A percentile compares a stretch with the other conserved stretches of the same genome.
These are phyloP conservation scores for Sturnira hondurensis DNA, from an alignment of 2,113 vertebrate species.

Conservation along the genomic window DNA sequence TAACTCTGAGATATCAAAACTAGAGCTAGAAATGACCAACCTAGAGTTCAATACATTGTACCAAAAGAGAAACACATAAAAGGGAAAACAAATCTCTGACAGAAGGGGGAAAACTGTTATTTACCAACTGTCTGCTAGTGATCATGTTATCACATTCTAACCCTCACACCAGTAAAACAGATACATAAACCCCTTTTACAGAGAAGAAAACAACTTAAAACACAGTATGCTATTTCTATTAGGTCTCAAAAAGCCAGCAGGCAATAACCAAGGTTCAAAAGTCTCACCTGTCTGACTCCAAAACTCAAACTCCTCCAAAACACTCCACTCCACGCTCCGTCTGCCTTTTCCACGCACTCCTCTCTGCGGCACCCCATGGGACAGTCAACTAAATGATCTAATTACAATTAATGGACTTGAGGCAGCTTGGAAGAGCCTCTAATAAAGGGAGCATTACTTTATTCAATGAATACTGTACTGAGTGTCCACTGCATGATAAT, in stretches of 20 bases:
- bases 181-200: neutral
- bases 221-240: neutral
- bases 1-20: slow-evolving; percentile 13
- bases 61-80: slow-evolving; percentile 9
- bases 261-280: slow-evolving; percentile 12
- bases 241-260: neutral
- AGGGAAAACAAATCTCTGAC: neutral
- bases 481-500: neutral
- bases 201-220: slow-evolving; percentile 10
- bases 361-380: neutral
- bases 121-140: neutral
- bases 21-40: slow-evolving; percentile 1
- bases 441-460: neutral
- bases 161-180: neutral
- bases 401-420: neutral
- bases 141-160: slow-evolving; percentile 32
- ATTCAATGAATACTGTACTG: slow-evolving; percentile 10
- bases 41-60: neutral
- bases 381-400: neutral
- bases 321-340: neutral
- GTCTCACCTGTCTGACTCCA: neutral
- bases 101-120: neutral
- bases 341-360: neutral
- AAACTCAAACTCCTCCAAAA: neutral
- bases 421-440: neutral